These are phyloP conservation scores for Luperina nickerlii DNA, from an alignment of 2,888 invertebrate genomes.

Conservation along the genomic window DNA sequence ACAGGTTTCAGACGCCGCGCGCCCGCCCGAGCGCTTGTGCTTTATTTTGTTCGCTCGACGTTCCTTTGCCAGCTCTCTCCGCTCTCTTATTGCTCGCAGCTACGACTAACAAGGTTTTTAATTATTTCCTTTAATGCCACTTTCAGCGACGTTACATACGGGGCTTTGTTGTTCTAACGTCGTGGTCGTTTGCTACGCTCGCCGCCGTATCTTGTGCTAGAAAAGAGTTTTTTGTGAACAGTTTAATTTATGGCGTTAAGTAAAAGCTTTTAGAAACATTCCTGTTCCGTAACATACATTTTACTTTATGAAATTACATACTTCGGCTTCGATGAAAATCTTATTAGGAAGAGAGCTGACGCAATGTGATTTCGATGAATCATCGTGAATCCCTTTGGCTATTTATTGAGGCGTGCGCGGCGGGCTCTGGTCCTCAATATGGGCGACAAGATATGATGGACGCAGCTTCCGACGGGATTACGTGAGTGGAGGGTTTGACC, in stretches of 20 bases:
- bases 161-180: slow-evolving; percentile 72
- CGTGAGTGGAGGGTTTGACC: slow-evolving; percentile 54
- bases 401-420: slow-evolving; percentile 40
- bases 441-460: slow-evolving; percentile 58
- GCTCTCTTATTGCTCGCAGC: slow-evolving; percentile 85
- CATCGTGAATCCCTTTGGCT: slow-evolving; percentile 45
- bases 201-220: slow-evolving; percentile 39
- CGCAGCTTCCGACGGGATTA: slow-evolving; percentile 60
- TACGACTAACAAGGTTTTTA: slow-evolving; percentile 89
- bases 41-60: slow-evolving; percentile 85
- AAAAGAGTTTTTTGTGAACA: slow-evolving; percentile 46
- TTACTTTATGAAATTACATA: slow-evolving; percentile 12
- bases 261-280: slow-evolving; percentile 26
- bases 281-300: not conserved
- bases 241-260: slow-evolving; percentile 48
- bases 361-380: slow-evolving; percentile 48
- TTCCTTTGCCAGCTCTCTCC: slow-evolving; percentile 85
- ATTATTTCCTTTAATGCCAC: slow-evolving; percentile 89
- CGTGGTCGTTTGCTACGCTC: slow-evolving; percentile 50
- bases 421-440: slow-evolving; percentile 42
- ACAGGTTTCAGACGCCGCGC: slow-evolving; percentile 78
- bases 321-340: slow-evolving; percentile 22
- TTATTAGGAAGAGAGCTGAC: slow-evolving; percentile 39
- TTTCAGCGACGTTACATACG: slow-evolving; percentile 79
- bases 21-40: slow-evolving; percentile 71